Evolutionary conservation across 2,113 vertebrate genomes (phyloP).

Genomic region (Triplophysa rosa): DNA sequence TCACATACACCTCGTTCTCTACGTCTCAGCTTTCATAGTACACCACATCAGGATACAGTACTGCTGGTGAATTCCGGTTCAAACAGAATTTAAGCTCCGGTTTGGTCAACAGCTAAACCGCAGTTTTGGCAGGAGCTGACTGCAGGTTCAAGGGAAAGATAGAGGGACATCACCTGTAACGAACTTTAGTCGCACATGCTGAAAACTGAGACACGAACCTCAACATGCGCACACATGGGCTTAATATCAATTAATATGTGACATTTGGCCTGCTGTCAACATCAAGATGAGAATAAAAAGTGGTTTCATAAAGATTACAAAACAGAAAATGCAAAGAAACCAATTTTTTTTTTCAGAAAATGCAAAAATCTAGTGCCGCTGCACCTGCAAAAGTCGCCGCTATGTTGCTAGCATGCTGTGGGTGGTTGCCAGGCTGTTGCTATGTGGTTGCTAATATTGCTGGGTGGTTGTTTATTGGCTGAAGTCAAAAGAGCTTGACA

Average conservation of each 20-base stretch:
- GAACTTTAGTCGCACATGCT: constrained; percentile 12
- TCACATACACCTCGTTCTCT: constrained; percentile 50
- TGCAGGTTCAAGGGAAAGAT: constrained; percentile 7
- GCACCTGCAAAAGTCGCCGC: too few species aligned
- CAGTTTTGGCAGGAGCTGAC: constrained; percentile 62
- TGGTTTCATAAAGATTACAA: neutral
- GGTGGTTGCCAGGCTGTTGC: too few species aligned
- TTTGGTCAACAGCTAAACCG: constrained; percentile 78
- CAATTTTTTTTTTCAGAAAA: too few species aligned
- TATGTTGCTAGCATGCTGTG: too few species aligned
- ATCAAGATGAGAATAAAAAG: neutral
- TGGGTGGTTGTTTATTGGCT: too few species aligned
- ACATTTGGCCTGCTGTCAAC: neutral
- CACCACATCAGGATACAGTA: constrained; percentile 80
- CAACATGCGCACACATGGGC: neutral
- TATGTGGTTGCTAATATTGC: too few species aligned
- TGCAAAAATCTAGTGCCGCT: too few species aligned
- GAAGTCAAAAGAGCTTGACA: too few species aligned
- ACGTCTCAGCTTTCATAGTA: constrained; percentile 58
- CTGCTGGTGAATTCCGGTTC: constrained; percentile 79
- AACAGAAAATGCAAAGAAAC: too few species aligned
- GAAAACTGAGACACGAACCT: constrained; percentile 11
- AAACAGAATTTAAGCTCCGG: constrained; percentile 77
- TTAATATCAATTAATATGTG: neutral
- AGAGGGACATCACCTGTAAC: constrained; percentile 28